These are phyloP conservation scores for Branchinecta lindahli DNA, from an alignment of 1,140 invertebrate genomes.

Conservation along the genomic window DNA sequence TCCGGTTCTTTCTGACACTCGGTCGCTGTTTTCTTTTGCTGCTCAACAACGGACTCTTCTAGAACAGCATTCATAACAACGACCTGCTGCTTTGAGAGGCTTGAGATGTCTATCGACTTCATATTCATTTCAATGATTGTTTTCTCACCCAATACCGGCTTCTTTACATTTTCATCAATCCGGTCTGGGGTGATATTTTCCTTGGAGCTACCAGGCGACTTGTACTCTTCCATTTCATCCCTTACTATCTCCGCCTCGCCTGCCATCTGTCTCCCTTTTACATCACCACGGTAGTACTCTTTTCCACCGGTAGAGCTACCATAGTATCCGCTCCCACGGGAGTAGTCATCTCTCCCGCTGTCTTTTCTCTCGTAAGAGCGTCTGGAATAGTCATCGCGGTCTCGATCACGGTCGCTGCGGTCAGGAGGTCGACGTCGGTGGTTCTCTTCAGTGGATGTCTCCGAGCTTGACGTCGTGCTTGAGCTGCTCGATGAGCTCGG, in stretches of 20 bases:
- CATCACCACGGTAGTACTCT: conserved; percentile 4
- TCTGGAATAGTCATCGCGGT: not conserved
- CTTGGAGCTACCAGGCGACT: no score
- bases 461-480: not conserved
- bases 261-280: not conserved
- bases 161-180: no score
- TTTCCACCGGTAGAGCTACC: not conserved
- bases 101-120: no score
- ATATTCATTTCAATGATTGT: no score
- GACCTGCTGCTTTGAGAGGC: no score
- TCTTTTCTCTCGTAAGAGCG: conserved; percentile 1
- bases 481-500: not conserved
- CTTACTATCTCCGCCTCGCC: not conserved
- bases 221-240: no score
- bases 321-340: not conserved
- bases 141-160: no score
- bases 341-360: not conserved
- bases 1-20: no score
- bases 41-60: no score
- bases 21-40: no score
- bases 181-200: no score
- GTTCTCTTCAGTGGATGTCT: not conserved
- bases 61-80: no score
- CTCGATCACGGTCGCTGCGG: not conserved
- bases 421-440: not conserved